Conservation (phyloP, 2,113 vertebrate species). For the Scortum barcoo region DNA sequence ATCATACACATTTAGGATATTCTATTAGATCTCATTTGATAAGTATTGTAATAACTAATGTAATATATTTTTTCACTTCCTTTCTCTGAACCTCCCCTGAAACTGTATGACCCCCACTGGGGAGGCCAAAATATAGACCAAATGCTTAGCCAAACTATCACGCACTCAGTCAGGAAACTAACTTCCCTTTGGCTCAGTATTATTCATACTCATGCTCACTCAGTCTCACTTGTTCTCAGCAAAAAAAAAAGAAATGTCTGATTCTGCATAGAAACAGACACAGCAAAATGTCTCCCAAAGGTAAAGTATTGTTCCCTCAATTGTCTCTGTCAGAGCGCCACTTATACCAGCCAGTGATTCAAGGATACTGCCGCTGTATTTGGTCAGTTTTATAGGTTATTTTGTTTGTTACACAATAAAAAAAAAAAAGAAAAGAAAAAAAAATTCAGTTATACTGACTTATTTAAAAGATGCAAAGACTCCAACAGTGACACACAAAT, state of each 20-base stretch:
- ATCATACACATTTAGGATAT: too few species aligned
- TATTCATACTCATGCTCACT: conserved; percentile 8
- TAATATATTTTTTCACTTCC: too few species aligned
- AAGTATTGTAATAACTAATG: too few species aligned
- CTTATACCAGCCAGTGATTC: neutral
- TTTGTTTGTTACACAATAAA: neutral
- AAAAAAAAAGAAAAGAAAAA: too few species aligned
- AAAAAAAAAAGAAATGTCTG: conserved; percentile 1
- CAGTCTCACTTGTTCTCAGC: neutral
- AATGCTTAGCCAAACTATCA: neutral
- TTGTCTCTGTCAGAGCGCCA: conserved; percentile 12
- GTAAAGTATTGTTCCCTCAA: conserved; percentile 36
- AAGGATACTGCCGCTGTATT: conserved; percentile 21
- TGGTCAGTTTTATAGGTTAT: neutral
- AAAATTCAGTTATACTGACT: too few species aligned
- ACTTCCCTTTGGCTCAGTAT: conserved; percentile 9
- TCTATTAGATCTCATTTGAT: too few species aligned
- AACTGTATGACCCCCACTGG: too few species aligned
- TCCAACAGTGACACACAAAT: neutral
- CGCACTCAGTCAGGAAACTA: conserved; percentile 6
- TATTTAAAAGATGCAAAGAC: neutral
- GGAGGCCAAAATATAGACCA: too few species aligned
- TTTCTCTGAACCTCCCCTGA: too few species aligned
- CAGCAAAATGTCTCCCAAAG: conserved; percentile 36
- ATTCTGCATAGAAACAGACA: neutral